Conservation (phyloP, 2,797 vertebrate genomes). For the Salarias fasciatus region DNA sequence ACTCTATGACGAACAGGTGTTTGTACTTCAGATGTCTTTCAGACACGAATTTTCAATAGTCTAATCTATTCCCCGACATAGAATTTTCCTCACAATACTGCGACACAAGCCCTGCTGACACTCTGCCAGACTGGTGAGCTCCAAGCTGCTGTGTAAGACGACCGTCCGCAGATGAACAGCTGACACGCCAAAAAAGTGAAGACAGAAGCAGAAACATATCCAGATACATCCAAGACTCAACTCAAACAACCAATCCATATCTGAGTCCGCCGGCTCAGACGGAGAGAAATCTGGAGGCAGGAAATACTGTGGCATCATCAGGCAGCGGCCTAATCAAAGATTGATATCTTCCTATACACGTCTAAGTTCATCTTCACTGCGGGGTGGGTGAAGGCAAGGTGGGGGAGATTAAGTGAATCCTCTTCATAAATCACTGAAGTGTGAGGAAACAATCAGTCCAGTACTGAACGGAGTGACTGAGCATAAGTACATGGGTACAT, state of each 20-base stretch:
- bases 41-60: conserved; percentile 30
- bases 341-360: conserved; percentile 19
- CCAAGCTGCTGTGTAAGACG: conserved; percentile 56
- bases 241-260: conserved; percentile 37
- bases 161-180: conserved; percentile 47
- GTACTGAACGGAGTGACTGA: conserved; percentile 32
- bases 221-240: conserved; percentile 45
- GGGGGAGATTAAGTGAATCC: conserved; percentile 10
- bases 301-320: conserved; percentile 16
- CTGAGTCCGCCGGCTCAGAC: conserved; percentile 32
- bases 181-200: conserved; percentile 62
- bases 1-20: neutral
- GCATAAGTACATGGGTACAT: conserved; percentile 28
- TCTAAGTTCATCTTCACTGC: conserved; percentile 15
- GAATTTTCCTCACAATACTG: conserved; percentile 45
- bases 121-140: conserved; percentile 33
- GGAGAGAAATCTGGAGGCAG: conserved; percentile 14
- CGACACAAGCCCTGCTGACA: conserved; percentile 46
- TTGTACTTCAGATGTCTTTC: conserved; percentile 8
- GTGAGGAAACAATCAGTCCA: conserved; percentile 35
- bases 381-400: neutral
- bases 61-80: conserved; percentile 31
- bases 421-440: conserved; percentile 48
- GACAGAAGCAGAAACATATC: conserved; percentile 55
- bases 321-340: conserved; percentile 47